These are phyloP conservation scores for Diceros bicornis DNA, from an alignment of 2,797 vertebrate species.

Conservation along the genomic window DNA sequence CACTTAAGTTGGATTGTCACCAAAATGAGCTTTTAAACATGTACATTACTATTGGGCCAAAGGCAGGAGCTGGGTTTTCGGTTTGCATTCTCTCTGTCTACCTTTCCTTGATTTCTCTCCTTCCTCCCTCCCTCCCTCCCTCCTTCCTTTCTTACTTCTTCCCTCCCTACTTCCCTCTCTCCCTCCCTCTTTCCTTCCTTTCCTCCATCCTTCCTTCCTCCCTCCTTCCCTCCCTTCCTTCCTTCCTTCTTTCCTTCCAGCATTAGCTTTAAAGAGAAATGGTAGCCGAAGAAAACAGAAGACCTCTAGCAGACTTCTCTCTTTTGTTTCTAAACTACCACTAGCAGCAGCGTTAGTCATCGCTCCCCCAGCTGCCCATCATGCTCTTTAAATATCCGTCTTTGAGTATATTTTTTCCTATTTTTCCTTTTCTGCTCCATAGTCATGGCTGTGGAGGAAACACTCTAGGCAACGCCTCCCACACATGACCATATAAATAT, in stretches of 20 bases:
- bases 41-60: neutral
- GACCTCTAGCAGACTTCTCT: neutral
- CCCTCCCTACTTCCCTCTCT: too few relatives aligned
- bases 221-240: too few relatives aligned
- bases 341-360: conserved; percentile 62
- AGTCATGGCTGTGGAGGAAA: conserved; percentile 59
- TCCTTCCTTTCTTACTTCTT: too few relatives aligned
- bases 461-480: conserved; percentile 71
- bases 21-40: conserved; percentile 5
- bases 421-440: conserved; percentile 49
- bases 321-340: conserved; percentile 55
- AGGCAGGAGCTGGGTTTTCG: conserved; percentile 15
- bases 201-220: neutral
- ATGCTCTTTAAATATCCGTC: conserved; percentile 58
- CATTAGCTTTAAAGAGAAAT: neutral
- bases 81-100: neutral
- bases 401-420: conserved; percentile 45
- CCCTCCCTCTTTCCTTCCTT: neutral
- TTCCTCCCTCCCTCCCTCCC: neutral
- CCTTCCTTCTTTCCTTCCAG: neutral
- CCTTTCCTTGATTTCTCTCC: neutral
- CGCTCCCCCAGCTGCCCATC: neutral
- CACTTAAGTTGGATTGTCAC: neutral
- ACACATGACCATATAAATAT: conserved; percentile 70
- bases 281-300: neutral